Base-by-base conservation (phyloP, 2,113 vertebrate species). In the Kryptolebias marmoratus region DNA sequence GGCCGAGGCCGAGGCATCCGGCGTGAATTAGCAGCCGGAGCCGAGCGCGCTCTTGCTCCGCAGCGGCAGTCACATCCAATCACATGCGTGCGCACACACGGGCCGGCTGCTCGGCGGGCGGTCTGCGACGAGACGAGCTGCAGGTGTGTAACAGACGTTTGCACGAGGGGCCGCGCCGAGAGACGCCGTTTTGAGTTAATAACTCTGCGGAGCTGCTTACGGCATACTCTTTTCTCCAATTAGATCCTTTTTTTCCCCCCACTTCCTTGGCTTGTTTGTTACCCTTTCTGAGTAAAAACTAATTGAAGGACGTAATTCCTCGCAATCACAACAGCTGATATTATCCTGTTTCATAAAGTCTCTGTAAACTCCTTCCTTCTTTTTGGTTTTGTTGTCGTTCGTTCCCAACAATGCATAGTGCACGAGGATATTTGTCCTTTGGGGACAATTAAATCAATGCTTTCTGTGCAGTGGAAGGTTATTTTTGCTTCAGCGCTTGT, bases 1-100 rank as follows among this genome's bases (percentile, higher is more conserved):
- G 89, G 80, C 90, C 91, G 93, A 84, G 77, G 83, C 88, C 86
- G 91, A 93, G 90, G 90, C 88, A 92, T 94, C 82, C 86, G 65
- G 88, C 77, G 49, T 22, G 89, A 75, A 87, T 84, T 79, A 90
- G 87, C 83, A 87, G 86, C 82, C 75, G 73, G 77, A 83, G 88
- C 87, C 89, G 88, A 91, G 81, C 6, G 69, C 85, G 87, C 79
- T 79, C 83, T 78, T 84, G 79, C 71, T 80, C 75, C 66, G 66
- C 78, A 75, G 65, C 60, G 63, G 54, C 71, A 69, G 73, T 62
- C 52, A 12, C 6, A 64, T 54, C 69, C 16, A 32, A 71, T 69
- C n/a, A n/a, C 59, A 44, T 68, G 39, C 75, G 22, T 50, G 62
- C 5, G 22, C 14, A 30, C 42, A 36, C 42, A 62, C 39, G 57